Percentiles rank a stretch among this genome's conserved stretches.
phyloP scores from a whole-genome alignment of 2,113 vertebrate species.

The Cathartes aura region DNA sequence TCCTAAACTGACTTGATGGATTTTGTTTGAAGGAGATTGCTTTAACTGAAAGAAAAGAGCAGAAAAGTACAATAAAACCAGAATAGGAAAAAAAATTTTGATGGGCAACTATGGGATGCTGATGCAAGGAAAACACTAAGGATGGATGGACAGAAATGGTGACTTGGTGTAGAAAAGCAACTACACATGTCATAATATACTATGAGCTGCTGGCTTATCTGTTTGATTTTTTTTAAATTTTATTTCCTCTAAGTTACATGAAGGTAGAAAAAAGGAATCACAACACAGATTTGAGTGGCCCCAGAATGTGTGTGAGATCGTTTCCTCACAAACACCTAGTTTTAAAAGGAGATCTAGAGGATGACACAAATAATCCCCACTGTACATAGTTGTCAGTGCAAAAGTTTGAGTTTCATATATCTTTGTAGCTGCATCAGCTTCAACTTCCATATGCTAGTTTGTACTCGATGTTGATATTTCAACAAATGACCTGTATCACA shows the following conservation, averaged over 20 bases:
- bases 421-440: neutral
- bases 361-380: neutral
- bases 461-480: conserved; percentile 17
- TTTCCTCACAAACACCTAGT: neutral
- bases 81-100: neutral
- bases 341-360: neutral
- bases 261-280: neutral
- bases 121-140: neutral
- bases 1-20: neutral
- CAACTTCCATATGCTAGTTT: neutral
- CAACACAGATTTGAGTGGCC: neutral
- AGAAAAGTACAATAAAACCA: neutral
- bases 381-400: neutral
- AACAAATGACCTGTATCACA: conserved; percentile 45
- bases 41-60: neutral
- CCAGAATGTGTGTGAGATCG: neutral
- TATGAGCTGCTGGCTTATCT: neutral
- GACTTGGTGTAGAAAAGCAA: neutral
- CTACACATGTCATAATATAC: fast-evolving
- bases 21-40: neutral
- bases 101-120: neutral
- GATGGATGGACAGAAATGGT: neutral
- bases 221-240: neutral
- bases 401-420: neutral
- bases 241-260: neutral